Conservation (phyloP, 2,113 vertebrate genomes). For the Climacteris rufus region DNA sequence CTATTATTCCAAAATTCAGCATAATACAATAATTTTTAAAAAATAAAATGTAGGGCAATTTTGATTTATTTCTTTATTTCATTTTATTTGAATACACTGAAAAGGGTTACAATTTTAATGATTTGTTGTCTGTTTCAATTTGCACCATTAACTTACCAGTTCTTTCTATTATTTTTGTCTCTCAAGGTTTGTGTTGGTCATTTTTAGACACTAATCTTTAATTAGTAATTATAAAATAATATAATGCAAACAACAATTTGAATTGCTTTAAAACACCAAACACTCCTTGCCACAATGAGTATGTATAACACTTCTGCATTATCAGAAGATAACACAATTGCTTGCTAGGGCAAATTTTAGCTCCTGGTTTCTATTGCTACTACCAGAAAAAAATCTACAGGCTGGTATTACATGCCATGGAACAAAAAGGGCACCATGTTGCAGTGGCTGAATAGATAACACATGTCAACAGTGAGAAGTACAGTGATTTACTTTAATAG, state of each 20-base stretch:
- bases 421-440: background rate
- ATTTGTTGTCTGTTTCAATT: background rate
- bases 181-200: background rate
- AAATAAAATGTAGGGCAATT: background rate
- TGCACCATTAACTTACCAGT: background rate
- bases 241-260: background rate
- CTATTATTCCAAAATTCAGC: background rate
- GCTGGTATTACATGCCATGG: background rate
- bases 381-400: background rate
- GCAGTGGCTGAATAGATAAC: conserved; percentile 44
- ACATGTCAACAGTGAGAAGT: background rate
- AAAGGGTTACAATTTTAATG: background rate
- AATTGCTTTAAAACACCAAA: background rate
- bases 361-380: background rate
- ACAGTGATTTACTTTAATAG: conserved; percentile 32
- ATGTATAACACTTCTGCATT: background rate
- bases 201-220: background rate
- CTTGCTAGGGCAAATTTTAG: background rate
- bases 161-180: background rate
- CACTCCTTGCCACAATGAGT: background rate
- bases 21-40: background rate
- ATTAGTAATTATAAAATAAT: background rate
- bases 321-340: background rate
- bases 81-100: background rate
- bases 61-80: background rate